Evolutionary conservation across 2,888 invertebrate species (phyloP).

Genomic region (Thymelicus acteon): DNA sequence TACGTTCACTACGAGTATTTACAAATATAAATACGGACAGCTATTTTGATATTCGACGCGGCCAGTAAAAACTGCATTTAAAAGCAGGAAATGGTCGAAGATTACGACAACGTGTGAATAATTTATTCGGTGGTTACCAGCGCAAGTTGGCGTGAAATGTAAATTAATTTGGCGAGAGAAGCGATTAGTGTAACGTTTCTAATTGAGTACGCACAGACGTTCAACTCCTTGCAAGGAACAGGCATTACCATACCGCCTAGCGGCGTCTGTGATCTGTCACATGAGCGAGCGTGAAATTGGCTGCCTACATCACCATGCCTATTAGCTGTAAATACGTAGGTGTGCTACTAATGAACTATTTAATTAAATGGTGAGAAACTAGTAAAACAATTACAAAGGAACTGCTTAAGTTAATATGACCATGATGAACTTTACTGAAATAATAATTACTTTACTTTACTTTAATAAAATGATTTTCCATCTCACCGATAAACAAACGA

Average conservation of each 20-base stretch:
- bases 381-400: not conserved
- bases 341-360: slow-evolving; percentile 29
- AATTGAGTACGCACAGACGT: slow-evolving; percentile 41
- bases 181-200: slow-evolving; percentile 42
- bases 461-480: no score
- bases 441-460: no score
- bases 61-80: not conserved
- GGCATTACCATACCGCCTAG: slow-evolving; percentile 31
- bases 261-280: slow-evolving; percentile 36
- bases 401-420: not conserved
- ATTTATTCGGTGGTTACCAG: slow-evolving; percentile 28
- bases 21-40: slow-evolving; percentile 1
- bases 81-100: slow-evolving; percentile 18
- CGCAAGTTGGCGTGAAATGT: slow-evolving; percentile 41
- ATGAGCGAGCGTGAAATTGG: slow-evolving; percentile 41
- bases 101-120: slow-evolving; percentile 23
- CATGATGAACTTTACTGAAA: no score
- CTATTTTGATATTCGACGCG: slow-evolving; percentile 26
- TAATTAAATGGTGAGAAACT: slow-evolving; percentile 12
- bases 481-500: no score
- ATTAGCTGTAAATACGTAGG: slow-evolving; percentile 30
- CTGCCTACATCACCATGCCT: slow-evolving; percentile 33
- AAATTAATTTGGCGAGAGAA: slow-evolving; percentile 41
- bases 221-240: slow-evolving; percentile 22
- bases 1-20: slow-evolving; percentile 10